Conservation (phyloP, 2,888 invertebrate species). For the Lissocephala sabroskyi region DNA sequence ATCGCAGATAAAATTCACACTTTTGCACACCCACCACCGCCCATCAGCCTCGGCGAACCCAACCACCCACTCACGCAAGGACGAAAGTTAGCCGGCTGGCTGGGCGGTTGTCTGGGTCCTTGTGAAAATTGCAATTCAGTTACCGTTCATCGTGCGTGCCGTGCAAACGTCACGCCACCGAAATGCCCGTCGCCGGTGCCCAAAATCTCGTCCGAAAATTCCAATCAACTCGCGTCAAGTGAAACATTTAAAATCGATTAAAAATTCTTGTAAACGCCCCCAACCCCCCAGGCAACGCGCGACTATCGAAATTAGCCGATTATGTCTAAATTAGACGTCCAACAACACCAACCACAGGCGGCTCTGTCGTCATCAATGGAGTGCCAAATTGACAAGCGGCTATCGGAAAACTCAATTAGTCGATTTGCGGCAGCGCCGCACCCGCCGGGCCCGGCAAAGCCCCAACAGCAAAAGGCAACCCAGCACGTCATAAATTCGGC, state of each 20-base stretch:
- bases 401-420: conserved; percentile 61
- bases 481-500: conserved; percentile 61
- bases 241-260: too few relatives aligned
- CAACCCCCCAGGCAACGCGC: too few relatives aligned
- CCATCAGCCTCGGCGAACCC: conserved; percentile 21
- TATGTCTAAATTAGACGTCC: not conserved
- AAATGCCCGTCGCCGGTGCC: too few relatives aligned
- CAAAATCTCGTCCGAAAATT: too few relatives aligned
- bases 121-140: conserved; percentile 37
- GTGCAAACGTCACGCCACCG: conserved; percentile 27
- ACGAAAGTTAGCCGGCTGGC: conserved; percentile 8
- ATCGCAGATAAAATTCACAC: conserved; percentile 46
- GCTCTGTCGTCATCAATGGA: conserved; percentile 38
- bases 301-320: not conserved
- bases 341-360: conserved; percentile 12
- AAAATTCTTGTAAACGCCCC: too few relatives aligned
- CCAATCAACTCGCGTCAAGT: too few relatives aligned
- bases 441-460: conserved; percentile 1
- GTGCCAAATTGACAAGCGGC: conserved; percentile 51
- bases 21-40: conserved; percentile 17
- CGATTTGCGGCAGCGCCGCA: too few relatives aligned
- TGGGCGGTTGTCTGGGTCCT: conserved; percentile 9
- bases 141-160: conserved; percentile 36
- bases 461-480: conserved; percentile 26
- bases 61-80: conserved; percentile 16